Percentiles rank a stretch among this genome's conserved stretches.
Conservation (phyloP, 2,888 invertebrate species). For the Chrysolina oricalcia region DNA sequence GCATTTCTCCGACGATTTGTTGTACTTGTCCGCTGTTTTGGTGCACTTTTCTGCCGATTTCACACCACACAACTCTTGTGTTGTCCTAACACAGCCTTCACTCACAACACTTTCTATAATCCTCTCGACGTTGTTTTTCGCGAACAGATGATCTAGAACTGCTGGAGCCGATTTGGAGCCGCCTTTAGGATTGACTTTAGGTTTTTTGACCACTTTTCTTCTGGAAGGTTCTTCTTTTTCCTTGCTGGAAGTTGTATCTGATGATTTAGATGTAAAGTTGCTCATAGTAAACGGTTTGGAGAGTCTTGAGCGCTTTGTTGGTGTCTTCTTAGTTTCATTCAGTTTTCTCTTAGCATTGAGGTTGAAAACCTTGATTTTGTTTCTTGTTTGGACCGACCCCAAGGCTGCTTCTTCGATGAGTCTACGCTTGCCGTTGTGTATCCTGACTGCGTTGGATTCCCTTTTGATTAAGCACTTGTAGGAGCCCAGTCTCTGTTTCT, state of each 20-base stretch:
- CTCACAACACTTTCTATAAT: constrained; percentile 71
- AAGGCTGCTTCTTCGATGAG: constrained; percentile 67
- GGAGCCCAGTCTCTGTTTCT: constrained; percentile 66
- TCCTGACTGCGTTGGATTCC: constrained; percentile 70
- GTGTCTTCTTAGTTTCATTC: constrained; percentile 49
- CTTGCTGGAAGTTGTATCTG: constrained; percentile 45
- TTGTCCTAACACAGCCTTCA: constrained; percentile 57
- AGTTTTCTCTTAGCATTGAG: constrained; percentile 72
- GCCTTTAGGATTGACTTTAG: constrained; percentile 45
- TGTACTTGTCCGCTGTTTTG: constrained; percentile 66
- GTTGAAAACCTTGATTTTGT: constrained; percentile 68
- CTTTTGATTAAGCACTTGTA: constrained; percentile 72
- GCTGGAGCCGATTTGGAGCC: constrained; percentile 61
- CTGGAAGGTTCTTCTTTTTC: constrained; percentile 61
- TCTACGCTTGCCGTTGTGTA: constrained; percentile 72
- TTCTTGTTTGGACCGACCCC: constrained; percentile 62
- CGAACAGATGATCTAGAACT: constrained; percentile 75
- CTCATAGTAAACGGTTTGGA: constrained; percentile 65
- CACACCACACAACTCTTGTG: constrained; percentile 50
- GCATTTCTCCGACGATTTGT: too few relatives aligned
- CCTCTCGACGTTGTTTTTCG: constrained; percentile 76
- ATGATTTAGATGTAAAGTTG: constrained; percentile 56
- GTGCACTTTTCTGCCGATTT: constrained; percentile 71
- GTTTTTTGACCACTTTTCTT: constrained; percentile 53
- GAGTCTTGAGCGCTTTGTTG: constrained; percentile 56